Conservation (phyloP, 2,888 invertebrate species). For the Rhogogaster chlorosoma region DNA sequence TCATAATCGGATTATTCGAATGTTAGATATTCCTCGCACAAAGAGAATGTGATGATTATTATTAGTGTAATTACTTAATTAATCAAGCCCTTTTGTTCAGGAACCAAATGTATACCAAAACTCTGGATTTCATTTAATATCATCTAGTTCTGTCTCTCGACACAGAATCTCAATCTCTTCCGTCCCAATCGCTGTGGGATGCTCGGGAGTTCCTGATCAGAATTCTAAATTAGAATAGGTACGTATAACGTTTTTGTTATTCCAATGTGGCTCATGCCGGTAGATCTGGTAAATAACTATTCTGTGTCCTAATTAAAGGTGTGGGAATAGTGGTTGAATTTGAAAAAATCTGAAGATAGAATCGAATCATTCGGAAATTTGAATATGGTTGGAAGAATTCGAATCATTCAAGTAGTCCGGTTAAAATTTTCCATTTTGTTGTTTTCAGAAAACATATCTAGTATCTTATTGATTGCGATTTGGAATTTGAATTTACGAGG, state of each 20-base stretch:
- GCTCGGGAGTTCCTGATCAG: conserved; percentile 18
- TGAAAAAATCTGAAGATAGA: no score
- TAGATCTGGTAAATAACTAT: not conserved
- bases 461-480: not conserved
- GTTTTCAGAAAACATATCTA: no score
- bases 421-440: no score
- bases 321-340: no score
- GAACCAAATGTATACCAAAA: conserved; percentile 59
- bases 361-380: no score
- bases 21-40: not conserved
- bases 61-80: conserved; percentile 60
- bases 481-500: not conserved
- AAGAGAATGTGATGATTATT: conserved; percentile 8
- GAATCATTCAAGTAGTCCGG: no score
- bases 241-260: conserved; percentile 9
- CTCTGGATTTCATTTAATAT: conserved; percentile 63
- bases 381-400: no score
- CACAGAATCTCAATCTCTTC: conserved; percentile 39
- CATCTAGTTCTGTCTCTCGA: conserved; percentile 58
- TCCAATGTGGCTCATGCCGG: not conserved
- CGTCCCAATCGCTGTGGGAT: conserved; percentile 7
- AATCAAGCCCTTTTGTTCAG: conserved; percentile 61
- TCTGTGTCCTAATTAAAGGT: not conserved
- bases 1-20: not conserved
- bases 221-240: conserved; percentile 26